Evolutionary conservation across 30 jellyfish, hydroid and myxozoan genomes (phyloP), one percentile per base, ranked within the genome.

Genomic region (Turritopsis rubra): DNA sequence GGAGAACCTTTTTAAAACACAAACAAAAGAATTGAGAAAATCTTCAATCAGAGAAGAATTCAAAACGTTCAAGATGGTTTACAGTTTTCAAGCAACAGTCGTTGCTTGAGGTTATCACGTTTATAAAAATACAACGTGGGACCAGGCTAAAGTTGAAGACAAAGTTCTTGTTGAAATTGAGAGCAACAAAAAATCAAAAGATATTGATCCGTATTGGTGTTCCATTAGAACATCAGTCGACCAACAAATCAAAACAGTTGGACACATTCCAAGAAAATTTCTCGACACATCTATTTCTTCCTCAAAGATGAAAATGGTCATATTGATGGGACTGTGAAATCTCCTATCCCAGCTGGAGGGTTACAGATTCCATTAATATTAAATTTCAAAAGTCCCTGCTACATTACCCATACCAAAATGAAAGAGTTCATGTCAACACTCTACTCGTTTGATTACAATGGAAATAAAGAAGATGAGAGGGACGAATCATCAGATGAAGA

Each of bases 71-170:
- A 74, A 74, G 19, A 74, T 74, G 83, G 83, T 28, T 24, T 74
- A 74, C 60, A 74, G 60, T 21, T 74, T 74, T 28, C 83, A 74
- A 1, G 83, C 83, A 7, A 74, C 83, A 74, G 75, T 30, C n/a
- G 52, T 16, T 21, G 83, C 83, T 1, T 74, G 83, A 1, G 83
- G 83, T 21, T 74, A 74, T 20, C 83, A 74, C 27, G 66, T 74
- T 21, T 74, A 74, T 19, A 74, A 74, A n/a, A 74, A 74, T 29
- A 28, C 60, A 24, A 74, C 31, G 8, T 74, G 83, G 83, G 60
- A 1, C 9, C 16, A 30, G 8, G 83, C 27, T 3, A 26, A 74
- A n/a, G 31, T 9, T 21, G 25, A 19, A 1, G 66, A 74, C 54
- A 24, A 21, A 21, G 66, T 30, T 74, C 31, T 7, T 74, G 16